Conservation (phyloP, 2,888 invertebrate species). For the Zygothrica quintamaculata region DNA sequence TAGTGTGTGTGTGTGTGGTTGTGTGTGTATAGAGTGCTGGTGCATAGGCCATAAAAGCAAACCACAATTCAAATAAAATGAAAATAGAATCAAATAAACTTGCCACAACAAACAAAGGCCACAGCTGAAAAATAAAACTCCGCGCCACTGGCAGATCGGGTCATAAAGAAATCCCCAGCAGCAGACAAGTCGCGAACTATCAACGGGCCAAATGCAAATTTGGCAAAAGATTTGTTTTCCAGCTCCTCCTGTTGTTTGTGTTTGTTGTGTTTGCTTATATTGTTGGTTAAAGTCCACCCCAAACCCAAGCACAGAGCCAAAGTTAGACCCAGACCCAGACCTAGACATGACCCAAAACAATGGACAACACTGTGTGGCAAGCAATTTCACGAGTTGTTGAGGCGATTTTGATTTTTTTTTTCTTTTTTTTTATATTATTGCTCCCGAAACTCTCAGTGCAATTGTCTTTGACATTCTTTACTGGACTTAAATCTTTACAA, state of each 20-base stretch:
- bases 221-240: conserved; percentile 24
- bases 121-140: conserved; percentile 62
- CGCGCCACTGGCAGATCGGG: conserved; percentile 51
- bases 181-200: conserved; percentile 59
- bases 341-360: conserved; percentile 40
- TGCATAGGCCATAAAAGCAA: conserved; percentile 72
- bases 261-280: no score
- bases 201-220: conserved; percentile 72
- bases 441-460: background rate
- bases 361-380: conserved; percentile 41
- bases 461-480: background rate
- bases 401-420: no score
- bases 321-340: conserved; percentile 3
- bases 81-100: conserved; percentile 79
- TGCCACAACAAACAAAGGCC: conserved; percentile 73
- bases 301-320: conserved; percentile 13
- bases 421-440: no score
- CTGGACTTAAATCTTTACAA: no score
- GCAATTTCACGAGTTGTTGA: background rate
- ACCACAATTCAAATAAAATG: conserved; percentile 79
- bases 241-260: background rate
- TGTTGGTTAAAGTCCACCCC: conserved; percentile 2
- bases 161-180: conserved; percentile 69
- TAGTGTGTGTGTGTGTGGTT: no score
- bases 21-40: no score